Evolutionary conservation across 53 echinoderm and acorn worm genomes (phyloP).

Genomic region (Patiria pectinifera): DNA sequence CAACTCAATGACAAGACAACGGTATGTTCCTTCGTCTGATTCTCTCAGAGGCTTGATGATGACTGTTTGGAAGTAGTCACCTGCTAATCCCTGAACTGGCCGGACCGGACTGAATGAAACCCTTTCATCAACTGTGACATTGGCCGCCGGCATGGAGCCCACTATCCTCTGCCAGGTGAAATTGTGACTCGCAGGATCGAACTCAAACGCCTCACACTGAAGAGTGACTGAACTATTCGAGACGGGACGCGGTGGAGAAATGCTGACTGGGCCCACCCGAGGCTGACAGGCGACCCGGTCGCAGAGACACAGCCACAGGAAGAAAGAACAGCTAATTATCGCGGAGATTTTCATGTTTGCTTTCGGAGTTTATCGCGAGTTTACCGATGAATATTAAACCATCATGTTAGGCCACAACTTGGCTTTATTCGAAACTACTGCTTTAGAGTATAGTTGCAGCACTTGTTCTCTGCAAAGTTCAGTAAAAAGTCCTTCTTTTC

Average conservation of each 20-base stretch:
- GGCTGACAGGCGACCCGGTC: background rate
- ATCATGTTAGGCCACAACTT: too few species aligned
- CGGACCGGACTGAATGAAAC: background rate
- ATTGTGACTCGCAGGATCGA: background rate
- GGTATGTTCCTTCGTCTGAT: slow-evolving; percentile 20
- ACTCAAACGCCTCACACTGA: background rate
- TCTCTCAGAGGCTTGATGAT: background rate
- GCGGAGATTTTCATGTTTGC: background rate
- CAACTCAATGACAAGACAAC: background rate
- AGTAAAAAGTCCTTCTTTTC: too few species aligned
- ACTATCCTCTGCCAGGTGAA: background rate
- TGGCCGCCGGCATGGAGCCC: background rate
- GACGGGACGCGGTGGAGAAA: background rate
- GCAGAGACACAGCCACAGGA: background rate
- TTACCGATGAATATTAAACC: background rate
- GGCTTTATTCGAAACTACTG: too few species aligned
- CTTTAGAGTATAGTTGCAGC: too few species aligned
- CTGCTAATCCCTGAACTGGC: background rate
- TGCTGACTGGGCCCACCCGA: background rate
- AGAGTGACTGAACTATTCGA: background rate
- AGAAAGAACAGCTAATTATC: background rate
- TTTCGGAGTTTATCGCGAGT: background rate
- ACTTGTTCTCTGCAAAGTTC: too few species aligned
- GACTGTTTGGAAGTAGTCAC: slow-evolving; percentile 15
- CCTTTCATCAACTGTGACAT: background rate